Percentiles rank a stretch among this genome's conserved stretches.
phyloP scores from a whole-genome alignment of 2,797 vertebrate genomes.

The Okamejei kenojei region DNA sequence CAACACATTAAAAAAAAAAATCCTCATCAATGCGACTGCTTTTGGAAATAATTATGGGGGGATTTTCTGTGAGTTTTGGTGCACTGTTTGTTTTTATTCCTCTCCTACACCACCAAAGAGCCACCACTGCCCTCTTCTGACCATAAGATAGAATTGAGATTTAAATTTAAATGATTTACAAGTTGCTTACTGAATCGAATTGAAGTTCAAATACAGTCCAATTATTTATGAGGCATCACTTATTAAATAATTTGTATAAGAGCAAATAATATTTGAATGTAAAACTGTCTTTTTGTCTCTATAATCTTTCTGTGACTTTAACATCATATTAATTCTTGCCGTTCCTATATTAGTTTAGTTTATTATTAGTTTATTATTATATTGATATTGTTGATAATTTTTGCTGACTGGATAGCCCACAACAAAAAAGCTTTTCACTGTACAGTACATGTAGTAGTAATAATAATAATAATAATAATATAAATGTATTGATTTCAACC shows the following conservation, averaged over 20 bases:
- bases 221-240: background rate
- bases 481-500: background rate
- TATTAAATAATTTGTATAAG: background rate
- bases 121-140: slow-evolving; percentile 3
- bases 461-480: too few species aligned
- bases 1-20: background rate
- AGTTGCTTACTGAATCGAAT: background rate
- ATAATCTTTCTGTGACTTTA: background rate
- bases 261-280: background rate
- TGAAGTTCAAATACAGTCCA: background rate
- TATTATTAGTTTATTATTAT: too few species aligned
- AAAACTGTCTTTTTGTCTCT: background rate
- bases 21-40: background rate
- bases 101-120: background rate
- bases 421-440: too few species aligned
- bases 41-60: background rate
- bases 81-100: too few species aligned
- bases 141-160: background rate
- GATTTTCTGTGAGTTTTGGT: background rate
- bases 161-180: too few species aligned
- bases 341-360: background rate
- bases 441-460: too few species aligned
- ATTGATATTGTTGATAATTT: too few species aligned
- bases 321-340: background rate
- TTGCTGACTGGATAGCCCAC: too few species aligned